phyloP scores from a whole-genome alignment of 1,140 invertebrate species.

The Drosophila santomea region DNA sequence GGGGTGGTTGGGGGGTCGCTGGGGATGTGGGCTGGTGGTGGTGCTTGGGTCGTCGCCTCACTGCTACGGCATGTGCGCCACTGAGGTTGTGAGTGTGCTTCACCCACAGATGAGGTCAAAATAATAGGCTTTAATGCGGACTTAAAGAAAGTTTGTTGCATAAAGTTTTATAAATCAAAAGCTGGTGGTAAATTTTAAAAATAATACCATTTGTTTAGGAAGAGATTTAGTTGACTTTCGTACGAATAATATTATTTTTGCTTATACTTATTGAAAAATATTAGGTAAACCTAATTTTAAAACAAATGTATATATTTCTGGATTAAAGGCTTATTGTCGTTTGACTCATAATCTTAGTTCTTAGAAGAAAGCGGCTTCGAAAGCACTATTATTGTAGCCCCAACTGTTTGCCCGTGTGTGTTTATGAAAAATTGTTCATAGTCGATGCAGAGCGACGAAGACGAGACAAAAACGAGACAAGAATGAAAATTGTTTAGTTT shows the following conservation, averaged over 20 bases:
- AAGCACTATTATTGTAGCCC: conserved; percentile 10
- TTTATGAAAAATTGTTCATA: conserved; percentile 55
- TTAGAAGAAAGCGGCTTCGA: background rate
- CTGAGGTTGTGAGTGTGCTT: conserved; percentile 10
- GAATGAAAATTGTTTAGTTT: conserved; percentile 83
- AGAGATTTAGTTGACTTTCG: no score
- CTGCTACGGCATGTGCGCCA: conserved; percentile 47
- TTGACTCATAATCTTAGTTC: background rate
- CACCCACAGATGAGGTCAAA: conserved; percentile 21
- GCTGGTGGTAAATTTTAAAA: background rate
- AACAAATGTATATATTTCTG: background rate
- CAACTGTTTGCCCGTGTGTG: conserved; percentile 14
- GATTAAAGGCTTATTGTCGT: no score
- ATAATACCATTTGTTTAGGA: no score
- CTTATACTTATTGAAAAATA: background rate
- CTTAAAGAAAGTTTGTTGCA: background rate
- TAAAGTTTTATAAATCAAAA: background rate
- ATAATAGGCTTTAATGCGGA: conserved; percentile 3
- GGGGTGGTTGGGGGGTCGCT: conserved; percentile 25
- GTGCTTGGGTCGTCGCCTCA: conserved; percentile 58
- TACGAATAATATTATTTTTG: no score
- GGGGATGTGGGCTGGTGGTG: conserved; percentile 8
- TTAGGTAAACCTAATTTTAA: background rate
- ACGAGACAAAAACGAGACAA: conserved; percentile 79
- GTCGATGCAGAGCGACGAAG: conserved; percentile 58